A percentile compares a stretch with the other conserved stretches of the same genome.
Conservation (phyloP, 2,113 vertebrate species). For the Struthidea cinerea region DNA sequence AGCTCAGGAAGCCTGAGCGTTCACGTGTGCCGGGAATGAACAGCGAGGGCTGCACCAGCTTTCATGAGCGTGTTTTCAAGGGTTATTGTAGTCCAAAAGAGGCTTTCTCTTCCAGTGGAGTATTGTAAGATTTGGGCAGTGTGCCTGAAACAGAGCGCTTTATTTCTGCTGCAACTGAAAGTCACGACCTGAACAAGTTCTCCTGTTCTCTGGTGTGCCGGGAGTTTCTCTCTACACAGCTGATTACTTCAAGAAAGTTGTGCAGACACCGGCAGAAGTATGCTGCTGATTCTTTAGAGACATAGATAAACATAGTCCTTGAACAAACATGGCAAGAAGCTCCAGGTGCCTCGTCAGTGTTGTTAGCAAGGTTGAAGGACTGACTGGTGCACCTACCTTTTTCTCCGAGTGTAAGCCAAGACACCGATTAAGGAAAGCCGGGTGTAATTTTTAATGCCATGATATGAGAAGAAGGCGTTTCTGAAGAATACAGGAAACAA, state of each 20-base stretch:
- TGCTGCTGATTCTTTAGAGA: neutral
- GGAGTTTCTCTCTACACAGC: neutral
- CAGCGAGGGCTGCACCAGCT: neutral
- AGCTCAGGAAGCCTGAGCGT: accelerated
- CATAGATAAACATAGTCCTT: neutral
- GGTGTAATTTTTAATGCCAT: neutral
- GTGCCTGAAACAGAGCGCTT: neutral
- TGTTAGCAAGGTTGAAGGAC: neutral
- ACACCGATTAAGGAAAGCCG: neutral
- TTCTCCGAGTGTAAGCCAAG: neutral
- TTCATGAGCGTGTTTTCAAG: accelerated
- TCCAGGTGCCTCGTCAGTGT: neutral
- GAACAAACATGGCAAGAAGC: neutral
- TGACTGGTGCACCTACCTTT: neutral
- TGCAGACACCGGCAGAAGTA: accelerated
- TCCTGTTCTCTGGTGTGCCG: neutral
- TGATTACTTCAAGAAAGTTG: neutral
- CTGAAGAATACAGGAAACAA: neutral
- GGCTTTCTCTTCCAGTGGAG: neutral
- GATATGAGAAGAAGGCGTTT: neutral
- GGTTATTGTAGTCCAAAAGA: no score
- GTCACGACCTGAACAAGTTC: accelerated
- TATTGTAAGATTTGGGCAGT: neutral
- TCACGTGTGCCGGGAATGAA: accelerated
- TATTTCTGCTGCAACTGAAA: neutral